Conservation (phyloP, 2,113 vertebrate species). For the Pelecanus crispus region DNA sequence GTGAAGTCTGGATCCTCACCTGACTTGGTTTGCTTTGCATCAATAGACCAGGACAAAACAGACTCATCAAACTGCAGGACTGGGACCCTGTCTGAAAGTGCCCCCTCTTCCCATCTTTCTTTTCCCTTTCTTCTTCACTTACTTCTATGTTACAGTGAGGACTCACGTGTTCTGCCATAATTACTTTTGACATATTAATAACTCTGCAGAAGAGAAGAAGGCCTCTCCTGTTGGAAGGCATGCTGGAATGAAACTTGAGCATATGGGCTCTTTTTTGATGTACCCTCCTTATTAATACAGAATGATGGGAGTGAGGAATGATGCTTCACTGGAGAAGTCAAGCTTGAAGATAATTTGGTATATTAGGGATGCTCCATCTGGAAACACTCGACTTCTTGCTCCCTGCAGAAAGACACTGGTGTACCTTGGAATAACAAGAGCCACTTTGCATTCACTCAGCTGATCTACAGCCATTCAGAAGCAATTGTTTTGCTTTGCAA, state of each 20-base stretch:
- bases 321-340: conserved; percentile 18
- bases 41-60: background rate
- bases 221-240: background rate
- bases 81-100: background rate
- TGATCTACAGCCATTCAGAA: background rate
- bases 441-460: conserved; percentile 1
- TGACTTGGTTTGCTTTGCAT: background rate
- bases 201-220: background rate
- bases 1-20: background rate
- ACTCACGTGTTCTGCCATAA: background rate
- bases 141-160: background rate
- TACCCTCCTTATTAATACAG: background rate
- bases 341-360: conserved; percentile 15
- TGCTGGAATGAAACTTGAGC: background rate
- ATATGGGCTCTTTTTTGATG: conserved; percentile 16
- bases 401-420: background rate
- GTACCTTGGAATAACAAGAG: background rate
- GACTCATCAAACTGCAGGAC: background rate
- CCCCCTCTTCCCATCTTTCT: background rate
- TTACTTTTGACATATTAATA: background rate
- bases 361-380: background rate
- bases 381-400: background rate
- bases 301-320: conserved; percentile 9
- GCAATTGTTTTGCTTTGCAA: background rate
- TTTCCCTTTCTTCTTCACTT: background rate